Evolutionary conservation across 2,113 vertebrate genomes (phyloP).

Genomic region (Crocuta crocuta): DNA sequence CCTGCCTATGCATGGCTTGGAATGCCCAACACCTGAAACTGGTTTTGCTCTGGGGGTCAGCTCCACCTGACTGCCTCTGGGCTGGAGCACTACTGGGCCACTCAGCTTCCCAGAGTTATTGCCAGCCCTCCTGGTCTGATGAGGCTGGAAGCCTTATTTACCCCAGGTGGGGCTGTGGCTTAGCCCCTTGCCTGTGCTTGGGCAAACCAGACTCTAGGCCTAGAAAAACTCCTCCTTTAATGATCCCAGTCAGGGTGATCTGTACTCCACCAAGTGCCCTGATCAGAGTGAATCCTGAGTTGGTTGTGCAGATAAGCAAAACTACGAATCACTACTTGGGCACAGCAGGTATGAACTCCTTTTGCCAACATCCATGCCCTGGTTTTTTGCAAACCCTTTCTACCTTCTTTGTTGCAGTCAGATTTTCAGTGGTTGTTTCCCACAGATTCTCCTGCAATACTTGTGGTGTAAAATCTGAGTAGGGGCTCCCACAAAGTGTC

Average conservation of each 20-base stretch:
- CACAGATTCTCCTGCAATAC: not conserved
- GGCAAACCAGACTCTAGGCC: not conserved
- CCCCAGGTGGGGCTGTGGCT: not conserved
- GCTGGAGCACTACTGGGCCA: not conserved
- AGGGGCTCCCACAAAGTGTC: not conserved
- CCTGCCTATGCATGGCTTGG: not conserved
- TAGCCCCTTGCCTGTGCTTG: not conserved
- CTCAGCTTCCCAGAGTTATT: not conserved
- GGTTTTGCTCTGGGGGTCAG: not conserved
- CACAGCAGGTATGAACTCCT: not conserved
- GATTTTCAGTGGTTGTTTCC: not conserved
- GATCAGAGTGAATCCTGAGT: not conserved
- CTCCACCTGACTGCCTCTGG: not conserved
- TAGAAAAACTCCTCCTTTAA: not conserved
- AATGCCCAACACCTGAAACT: not conserved
- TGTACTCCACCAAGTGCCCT: not conserved
- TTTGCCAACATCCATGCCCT: not conserved
- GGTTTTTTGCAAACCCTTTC: not conserved
- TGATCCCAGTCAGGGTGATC: not conserved
- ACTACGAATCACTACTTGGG: not conserved
- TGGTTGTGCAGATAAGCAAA: not conserved
- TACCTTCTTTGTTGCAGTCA: not conserved
- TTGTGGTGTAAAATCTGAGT: not conserved
- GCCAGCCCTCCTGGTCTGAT: not conserved
- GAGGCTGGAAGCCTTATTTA: not conserved